These are phyloP conservation scores for Ardeotis arabs DNA, from an alignment of 2,113 vertebrate genomes.

Conservation along the genomic window DNA sequence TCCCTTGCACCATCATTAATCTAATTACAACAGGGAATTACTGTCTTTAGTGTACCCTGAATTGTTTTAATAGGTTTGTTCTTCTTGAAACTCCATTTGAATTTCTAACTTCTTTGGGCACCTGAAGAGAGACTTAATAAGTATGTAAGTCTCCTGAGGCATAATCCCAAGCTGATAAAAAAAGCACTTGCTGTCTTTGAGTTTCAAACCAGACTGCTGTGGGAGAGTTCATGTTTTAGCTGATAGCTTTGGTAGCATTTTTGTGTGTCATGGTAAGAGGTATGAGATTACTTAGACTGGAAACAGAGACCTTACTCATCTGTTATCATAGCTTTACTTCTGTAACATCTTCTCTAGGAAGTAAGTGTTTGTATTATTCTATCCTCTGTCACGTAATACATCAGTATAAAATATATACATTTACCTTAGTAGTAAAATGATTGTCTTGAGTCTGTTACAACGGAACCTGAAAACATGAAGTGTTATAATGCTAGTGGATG, in stretches of 20 bases:
- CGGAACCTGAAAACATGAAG: background rate
- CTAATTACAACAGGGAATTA: slow-evolving; percentile 40
- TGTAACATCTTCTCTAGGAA: background rate
- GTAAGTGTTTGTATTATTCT: background rate
- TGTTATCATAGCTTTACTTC: background rate
- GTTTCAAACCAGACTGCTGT: background rate
- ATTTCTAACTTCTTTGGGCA: slow-evolving; percentile 33
- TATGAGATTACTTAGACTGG: background rate
- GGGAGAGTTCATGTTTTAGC: background rate
- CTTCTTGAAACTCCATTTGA: slow-evolving; percentile 35
- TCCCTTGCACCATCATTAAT: slow-evolving; percentile 34
- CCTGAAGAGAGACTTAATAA: slow-evolving; percentile 29
- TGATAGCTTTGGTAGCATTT: background rate
- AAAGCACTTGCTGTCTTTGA: background rate
- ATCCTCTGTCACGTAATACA: background rate
- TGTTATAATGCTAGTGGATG: background rate
- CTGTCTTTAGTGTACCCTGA: slow-evolving; percentile 24
- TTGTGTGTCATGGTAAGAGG: background rate
- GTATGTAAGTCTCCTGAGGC: background rate
- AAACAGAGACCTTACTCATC: background rate
- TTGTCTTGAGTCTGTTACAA: background rate
- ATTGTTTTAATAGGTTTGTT: slow-evolving; percentile 63
- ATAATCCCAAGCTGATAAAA: background rate
- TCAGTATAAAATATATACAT: background rate
- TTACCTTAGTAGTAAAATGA: background rate